Base-by-base conservation (phyloP, 1,140 invertebrate genomes). In the Hylyphantes graminicola region DNA sequence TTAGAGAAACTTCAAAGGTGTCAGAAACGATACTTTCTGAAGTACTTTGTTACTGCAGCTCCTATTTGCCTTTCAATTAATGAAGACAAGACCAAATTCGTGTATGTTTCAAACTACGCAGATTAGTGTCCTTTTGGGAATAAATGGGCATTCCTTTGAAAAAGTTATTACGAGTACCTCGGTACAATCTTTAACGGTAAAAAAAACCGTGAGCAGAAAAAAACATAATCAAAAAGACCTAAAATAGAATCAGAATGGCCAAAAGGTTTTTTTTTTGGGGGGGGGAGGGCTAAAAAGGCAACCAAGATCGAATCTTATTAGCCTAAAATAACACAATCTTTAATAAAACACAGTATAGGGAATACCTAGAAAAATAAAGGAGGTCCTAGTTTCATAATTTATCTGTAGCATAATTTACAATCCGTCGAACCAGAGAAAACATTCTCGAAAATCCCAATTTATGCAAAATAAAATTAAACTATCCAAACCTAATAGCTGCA, bases 71-170 rank as follows among this genome's bases (percentile, higher is more conserved):
- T 59, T 15, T 19, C 7, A 1, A 35, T 35, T 35, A 74, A 57
- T 12, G 17, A 74, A 11, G 17, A 74, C 35, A 74, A 74, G 50
- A 75, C 21, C 7, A 75, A 75, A 63, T 75, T 15, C n/a, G 61
- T 61, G 11, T 5, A 61, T 51, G 5, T 61, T 12, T n/a, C 12
- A 15, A 9, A 55, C 15, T n/a, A 21, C 3, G 61, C 5, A 0
- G 19, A 75, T n/a, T 7, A 13, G 13, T 8, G 10, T 7, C 21
- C 0, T 61, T 35, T 10, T 75, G 13, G 0, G 12, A 7, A 61
- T 75, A 50, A 61, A 75, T n/a, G 21, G 73, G 35, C 8, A 57
- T 13, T 21, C 72, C 72, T 74, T 74, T 19, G 17, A 75, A 75
- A 75, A 48, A 19, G 73, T 50, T 19, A 63, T 2, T 75, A 50